phyloP scores from a whole-genome alignment of 53 echinoderm and acorn worm genomes.

The Luidia sarsii region DNA sequence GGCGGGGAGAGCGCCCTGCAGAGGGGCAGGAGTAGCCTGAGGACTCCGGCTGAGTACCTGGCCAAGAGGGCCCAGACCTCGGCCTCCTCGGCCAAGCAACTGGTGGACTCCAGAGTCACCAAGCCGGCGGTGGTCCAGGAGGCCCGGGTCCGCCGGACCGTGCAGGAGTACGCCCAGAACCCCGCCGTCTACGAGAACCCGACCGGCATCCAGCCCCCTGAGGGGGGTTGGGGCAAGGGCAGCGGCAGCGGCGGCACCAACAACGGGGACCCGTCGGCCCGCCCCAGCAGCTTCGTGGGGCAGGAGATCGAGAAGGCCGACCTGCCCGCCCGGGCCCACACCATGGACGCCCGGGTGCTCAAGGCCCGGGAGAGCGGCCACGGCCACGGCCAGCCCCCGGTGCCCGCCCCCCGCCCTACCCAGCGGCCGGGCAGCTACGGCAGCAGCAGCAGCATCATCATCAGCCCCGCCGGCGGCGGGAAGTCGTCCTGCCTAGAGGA shows the following conservation, averaged over 20 bases:
- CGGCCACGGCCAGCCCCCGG: too few relatives aligned
- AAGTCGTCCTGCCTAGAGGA: conserved; percentile 71
- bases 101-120: conserved; percentile 56
- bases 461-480: too few relatives aligned
- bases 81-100: conserved; percentile 28
- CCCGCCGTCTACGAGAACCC: conserved; percentile 48
- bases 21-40: conserved; percentile 30
- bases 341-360: conserved; percentile 32
- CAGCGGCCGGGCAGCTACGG: conserved; percentile 74
- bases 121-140: conserved; percentile 56
- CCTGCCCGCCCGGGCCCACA: conserved; percentile 49
- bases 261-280: conserved; percentile 33
- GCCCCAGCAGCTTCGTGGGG: conserved; percentile 67
- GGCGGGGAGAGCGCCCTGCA: not conserved
- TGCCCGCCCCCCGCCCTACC: conserved; percentile 32
- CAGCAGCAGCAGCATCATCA: too few relatives aligned
- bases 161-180: conserved; percentile 45
- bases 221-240: not conserved
- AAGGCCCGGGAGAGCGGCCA: conserved; percentile 9
- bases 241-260: not conserved
- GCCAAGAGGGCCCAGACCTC: conserved; percentile 41
- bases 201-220: not conserved
- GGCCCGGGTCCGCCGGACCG: conserved; percentile 41
- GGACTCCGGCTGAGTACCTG: conserved; percentile 30
- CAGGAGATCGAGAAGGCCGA: conserved; percentile 49